Evolutionary conservation across 2,797 vertebrate species (phyloP).

Genomic region (Parotocinclus haroldoi): DNA sequence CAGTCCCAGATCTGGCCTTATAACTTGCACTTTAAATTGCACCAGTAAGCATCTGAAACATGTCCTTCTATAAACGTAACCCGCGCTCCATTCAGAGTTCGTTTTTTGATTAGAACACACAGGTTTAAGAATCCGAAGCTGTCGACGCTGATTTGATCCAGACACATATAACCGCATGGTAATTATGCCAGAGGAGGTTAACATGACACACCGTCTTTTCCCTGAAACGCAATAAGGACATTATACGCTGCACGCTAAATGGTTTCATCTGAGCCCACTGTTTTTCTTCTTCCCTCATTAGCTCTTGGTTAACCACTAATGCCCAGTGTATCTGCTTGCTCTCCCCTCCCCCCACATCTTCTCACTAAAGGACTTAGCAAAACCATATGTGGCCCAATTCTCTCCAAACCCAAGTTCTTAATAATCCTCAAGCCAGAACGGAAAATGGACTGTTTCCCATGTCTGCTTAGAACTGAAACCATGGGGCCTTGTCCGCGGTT

Average conservation of each 20-base stretch:
- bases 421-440: constrained; percentile 63
- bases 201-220: constrained; percentile 62
- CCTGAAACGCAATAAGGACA: constrained; percentile 61
- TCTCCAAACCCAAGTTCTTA: constrained; percentile 53
- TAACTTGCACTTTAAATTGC: constrained; percentile 19
- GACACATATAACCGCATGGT: constrained; percentile 52
- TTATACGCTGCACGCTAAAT: constrained; percentile 61
- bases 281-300: constrained; percentile 77
- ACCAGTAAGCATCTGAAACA: constrained; percentile 45
- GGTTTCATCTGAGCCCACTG: constrained; percentile 70
- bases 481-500: constrained; percentile 60
- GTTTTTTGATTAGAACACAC: constrained; percentile 39
- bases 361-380: constrained; percentile 60
- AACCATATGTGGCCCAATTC: constrained; percentile 66
- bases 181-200: constrained; percentile 61
- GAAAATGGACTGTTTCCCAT: constrained; percentile 64
- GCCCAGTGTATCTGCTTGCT: constrained; percentile 66
- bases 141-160: constrained; percentile 61
- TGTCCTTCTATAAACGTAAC: constrained; percentile 47
- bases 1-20: constrained; percentile 38
- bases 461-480: constrained; percentile 60
- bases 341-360: constrained; percentile 47
- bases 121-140: constrained; percentile 48
- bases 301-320: constrained; percentile 77
- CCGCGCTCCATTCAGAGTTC: constrained; percentile 7